A percentile compares a stretch with the other conserved stretches of the same genome.
Conservation (phyloP, 2,113 vertebrate species). For the Sterrhoptilus dennistouni region DNA sequence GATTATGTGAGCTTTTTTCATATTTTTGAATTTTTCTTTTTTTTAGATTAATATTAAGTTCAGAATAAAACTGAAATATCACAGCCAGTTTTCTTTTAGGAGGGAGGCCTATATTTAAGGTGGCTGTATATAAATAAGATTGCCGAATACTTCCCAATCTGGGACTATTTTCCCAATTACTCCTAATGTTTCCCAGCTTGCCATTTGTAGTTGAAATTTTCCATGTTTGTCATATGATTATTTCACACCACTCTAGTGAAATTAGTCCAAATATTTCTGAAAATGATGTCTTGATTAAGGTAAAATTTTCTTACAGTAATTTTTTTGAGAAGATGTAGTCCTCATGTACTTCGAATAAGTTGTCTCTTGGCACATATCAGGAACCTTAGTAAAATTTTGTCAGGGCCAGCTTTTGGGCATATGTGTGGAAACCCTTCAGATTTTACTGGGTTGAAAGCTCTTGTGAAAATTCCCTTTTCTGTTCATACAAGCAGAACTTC, state of each 20-base stretch:
- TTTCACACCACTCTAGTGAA: neutral
- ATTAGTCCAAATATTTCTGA: neutral
- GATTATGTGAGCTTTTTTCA: neutral
- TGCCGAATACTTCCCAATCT: neutral
- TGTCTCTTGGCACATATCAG: neutral
- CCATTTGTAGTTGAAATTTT: neutral
- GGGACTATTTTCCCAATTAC: neutral
- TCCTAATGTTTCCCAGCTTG: neutral
- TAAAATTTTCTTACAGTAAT: neutral
- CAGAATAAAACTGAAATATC: neutral
- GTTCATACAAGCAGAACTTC: neutral
- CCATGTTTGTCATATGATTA: neutral
- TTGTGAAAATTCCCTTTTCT: neutral
- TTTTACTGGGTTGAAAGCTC: neutral
- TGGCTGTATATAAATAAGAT: neutral
- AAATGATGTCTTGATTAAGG: neutral
- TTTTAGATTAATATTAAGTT: neutral
- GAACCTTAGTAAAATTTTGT: neutral
- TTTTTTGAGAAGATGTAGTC: neutral
- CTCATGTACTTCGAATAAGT: neutral
- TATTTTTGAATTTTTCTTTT: neutral
- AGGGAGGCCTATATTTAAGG: neutral
- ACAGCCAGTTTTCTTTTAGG: neutral
- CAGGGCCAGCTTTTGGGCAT: neutral
- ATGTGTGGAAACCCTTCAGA: neutral